Percentiles rank a stretch among this genome's conserved stretches.
Conservation (phyloP, 2,113 vertebrate species). For the Urocynchramus pylzowi region DNA sequence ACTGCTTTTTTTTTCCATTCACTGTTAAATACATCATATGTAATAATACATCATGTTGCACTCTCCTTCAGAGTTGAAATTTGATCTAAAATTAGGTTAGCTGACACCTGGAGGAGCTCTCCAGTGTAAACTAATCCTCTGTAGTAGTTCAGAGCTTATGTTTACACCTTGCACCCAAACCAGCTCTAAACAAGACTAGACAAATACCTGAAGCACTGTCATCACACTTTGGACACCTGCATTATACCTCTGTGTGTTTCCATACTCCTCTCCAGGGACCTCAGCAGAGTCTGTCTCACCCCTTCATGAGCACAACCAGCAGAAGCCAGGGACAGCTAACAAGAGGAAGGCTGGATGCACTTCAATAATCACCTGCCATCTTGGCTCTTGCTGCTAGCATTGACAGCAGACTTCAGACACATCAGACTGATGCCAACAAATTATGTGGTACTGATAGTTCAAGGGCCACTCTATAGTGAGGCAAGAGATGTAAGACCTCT, state of each 20-base stretch:
- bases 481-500: background rate
- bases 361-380: background rate
- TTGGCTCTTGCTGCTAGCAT: background rate
- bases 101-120: background rate
- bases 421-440: background rate
- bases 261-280: background rate
- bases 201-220: background rate
- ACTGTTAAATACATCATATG: background rate
- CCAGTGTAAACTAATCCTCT: background rate
- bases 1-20: background rate
- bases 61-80: background rate
- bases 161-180: background rate
- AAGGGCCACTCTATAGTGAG: fast-evolving
- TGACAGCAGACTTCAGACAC: background rate
- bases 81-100: background rate
- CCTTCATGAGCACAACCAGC: background rate
- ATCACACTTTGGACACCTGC: background rate
- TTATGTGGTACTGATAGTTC: background rate
- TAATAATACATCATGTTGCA: background rate
- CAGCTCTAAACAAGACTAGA: background rate
- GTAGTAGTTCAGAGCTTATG: background rate
- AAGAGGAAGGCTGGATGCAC: background rate
- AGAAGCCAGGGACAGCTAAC: background rate
- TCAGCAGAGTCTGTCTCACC: background rate
- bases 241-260: background rate